Conservation (phyloP, 2,888 invertebrate species). For the Drosophila parthenogenetica region DNA sequence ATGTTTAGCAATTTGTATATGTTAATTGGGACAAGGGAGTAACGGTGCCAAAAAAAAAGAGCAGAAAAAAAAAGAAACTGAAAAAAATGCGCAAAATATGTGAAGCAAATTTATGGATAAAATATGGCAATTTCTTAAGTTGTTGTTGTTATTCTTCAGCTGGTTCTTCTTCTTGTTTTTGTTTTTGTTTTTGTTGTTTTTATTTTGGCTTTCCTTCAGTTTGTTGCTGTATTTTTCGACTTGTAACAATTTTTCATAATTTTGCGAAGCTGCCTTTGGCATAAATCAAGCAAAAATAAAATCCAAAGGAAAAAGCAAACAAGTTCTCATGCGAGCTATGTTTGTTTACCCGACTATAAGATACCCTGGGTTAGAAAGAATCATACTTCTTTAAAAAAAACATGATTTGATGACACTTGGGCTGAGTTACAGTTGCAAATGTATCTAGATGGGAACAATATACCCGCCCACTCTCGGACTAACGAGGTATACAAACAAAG, state of each 20-base stretch:
- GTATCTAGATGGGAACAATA: too few species aligned
- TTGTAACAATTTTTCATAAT: slow-evolving; percentile 77
- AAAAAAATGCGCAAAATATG: slow-evolving; percentile 42
- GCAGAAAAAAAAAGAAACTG: background rate
- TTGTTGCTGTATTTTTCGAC: slow-evolving; percentile 57
- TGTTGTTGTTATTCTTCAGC: slow-evolving; percentile 32
- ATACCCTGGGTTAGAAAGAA: background rate
- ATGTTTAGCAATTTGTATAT: slow-evolving; percentile 69
- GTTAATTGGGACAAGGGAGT: slow-evolving; percentile 73
- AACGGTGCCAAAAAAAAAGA: slow-evolving; percentile 56
- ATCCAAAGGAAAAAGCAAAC: slow-evolving; percentile 2
- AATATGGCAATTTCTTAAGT: slow-evolving; percentile 65
- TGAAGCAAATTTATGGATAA: slow-evolving; percentile 67
- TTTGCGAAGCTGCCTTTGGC: slow-evolving; percentile 67
- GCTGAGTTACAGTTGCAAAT: too few species aligned
- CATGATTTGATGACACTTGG: too few species aligned
- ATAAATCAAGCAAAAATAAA: slow-evolving; percentile 68
- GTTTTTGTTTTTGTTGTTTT: background rate
- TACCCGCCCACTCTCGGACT: too few species aligned
- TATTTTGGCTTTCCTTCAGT: slow-evolving; percentile 6
- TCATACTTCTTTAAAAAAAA: too few species aligned
- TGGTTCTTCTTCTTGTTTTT: too few species aligned
- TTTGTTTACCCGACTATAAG: background rate
- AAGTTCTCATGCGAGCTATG: background rate
- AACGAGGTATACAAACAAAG: background rate